Base-by-base conservation (phyloP, 2,888 invertebrate genomes). In the Lasioglossum pauxillum region DNA sequence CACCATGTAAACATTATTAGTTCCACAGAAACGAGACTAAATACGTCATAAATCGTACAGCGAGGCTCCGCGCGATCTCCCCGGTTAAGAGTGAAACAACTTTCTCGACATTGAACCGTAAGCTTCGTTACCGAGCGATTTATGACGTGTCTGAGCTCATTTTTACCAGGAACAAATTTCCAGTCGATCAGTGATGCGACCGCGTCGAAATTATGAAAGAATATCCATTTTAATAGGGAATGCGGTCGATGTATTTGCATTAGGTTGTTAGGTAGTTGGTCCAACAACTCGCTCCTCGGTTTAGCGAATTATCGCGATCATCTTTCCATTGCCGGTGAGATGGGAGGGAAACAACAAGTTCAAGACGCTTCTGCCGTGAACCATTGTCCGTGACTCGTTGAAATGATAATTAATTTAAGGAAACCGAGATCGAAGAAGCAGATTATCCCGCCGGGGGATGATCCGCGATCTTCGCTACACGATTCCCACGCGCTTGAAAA, bases 401-500 rank as follows among this genome's bases (percentile, higher is more conserved):
- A 35, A 67, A 67, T 35, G 67, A 67, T 67, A 35, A 67, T 67
- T 67, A 35, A 67, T 67, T 67, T 67, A 67, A 67, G 67, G 35
- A 67, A 35, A 67, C 35, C 19, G 31, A 75, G 83, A 75, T 71
- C 57, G 14, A 38, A 5, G 46, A 75, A n/a, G 16, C 67, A 69
- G 83, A 75, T 80, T 80, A 49, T 23, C 27, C 38, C 38, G 72
- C 31, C 35, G 64, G 49, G 35, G 67, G 67, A 67, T 67, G 67
- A 67, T 67, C 67, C 35, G 35, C 67, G 67, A 19, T 67, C 67
- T 67, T 67, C 35, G 35, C 35, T 19, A 0, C 35, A 35, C 35
- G 67, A 16, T 80, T 83, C 84, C 75, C 84, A 84, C 79, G 79
- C 84, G 27, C 75, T 84, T 79, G 79, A 76, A 76, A 67, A 53